Evolutionary conservation across 2,113 vertebrate genomes (phyloP).

Genomic region (Donacobius atricapilla): DNA sequence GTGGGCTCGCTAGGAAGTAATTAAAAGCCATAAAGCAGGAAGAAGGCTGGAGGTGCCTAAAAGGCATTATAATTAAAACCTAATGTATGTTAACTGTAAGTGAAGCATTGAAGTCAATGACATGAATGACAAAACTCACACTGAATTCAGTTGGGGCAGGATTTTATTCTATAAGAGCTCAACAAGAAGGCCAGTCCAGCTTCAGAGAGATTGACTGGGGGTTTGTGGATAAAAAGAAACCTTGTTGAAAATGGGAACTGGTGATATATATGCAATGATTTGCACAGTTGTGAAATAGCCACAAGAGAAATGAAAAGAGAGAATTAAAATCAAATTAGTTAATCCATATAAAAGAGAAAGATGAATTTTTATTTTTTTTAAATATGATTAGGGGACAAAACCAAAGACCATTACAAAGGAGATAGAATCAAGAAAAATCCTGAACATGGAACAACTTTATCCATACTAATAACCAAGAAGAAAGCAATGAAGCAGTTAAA

Average conservation of each 20-base stretch:
- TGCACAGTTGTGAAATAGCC: not conserved
- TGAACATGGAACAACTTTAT: not conserved
- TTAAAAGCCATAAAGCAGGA: slow-evolving; percentile 43
- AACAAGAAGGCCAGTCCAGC: not conserved
- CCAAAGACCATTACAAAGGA: not conserved
- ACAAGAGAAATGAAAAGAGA: not conserved
- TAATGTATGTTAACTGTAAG: slow-evolving; percentile 26
- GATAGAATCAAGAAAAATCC: not conserved
- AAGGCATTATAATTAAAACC: slow-evolving; percentile 50
- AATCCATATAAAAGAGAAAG: not conserved
- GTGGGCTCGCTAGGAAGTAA: not conserved
- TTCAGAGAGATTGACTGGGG: slow-evolving; percentile 32
- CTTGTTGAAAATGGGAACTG: slow-evolving; percentile 4
- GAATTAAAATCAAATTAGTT: not conserved
- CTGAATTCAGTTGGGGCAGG: not conserved
- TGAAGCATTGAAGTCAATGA: slow-evolving; percentile 7
- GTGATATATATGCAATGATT: not conserved
- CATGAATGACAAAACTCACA: slow-evolving; percentile 38
- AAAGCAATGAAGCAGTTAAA: slow-evolving; percentile 8
- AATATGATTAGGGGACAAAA: not conserved
- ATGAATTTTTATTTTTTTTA: not conserved
- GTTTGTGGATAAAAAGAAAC: slow-evolving; percentile 30
- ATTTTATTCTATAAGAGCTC: not conserved
- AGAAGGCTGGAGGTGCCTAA: slow-evolving; percentile 22
- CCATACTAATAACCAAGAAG: not conserved